Evolutionary conservation across 2,888 invertebrate species (phyloP).

Genomic region (Eudemis profundana): DNA sequence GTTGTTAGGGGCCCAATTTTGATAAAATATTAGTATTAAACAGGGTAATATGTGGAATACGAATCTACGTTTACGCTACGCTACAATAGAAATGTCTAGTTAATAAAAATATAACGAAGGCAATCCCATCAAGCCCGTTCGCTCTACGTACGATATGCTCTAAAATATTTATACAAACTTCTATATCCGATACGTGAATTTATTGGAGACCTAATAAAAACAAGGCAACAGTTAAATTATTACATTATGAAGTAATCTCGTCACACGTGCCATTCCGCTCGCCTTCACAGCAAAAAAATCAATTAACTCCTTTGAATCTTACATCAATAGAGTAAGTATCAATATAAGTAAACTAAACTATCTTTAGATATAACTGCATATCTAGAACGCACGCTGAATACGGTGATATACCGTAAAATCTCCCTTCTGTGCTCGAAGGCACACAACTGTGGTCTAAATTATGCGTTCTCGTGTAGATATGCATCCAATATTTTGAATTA

Average conservation of each 20-base stretch:
- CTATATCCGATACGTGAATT: conserved; percentile 55
- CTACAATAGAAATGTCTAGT: conserved; percentile 47
- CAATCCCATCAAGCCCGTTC: conserved; percentile 63
- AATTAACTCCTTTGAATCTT: conserved; percentile 14
- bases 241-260: conserved; percentile 46
- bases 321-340: conserved; percentile 23
- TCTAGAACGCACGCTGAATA: too few relatives aligned
- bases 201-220: conserved; percentile 65
- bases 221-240: conserved; percentile 69
- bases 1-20: conserved; percentile 61
- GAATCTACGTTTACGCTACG: conserved; percentile 49
- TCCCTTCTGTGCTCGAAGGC: too few relatives aligned
- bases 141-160: conserved; percentile 57
- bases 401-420: too few relatives aligned
- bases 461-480: too few relatives aligned
- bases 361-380: conserved; percentile 7
- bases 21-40: conserved; percentile 42
- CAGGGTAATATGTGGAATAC: conserved; percentile 40
- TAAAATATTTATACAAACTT: conserved; percentile 53
- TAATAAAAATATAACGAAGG: conserved; percentile 58
- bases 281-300: not conserved
- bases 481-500: too few relatives aligned
- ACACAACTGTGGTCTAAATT: too few relatives aligned
- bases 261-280: conserved; percentile 13
- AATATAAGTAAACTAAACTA: conserved; percentile 8